Evolutionary conservation across 2,888 invertebrate species (phyloP).

Genomic region (Drosophila melanosoma): DNA sequence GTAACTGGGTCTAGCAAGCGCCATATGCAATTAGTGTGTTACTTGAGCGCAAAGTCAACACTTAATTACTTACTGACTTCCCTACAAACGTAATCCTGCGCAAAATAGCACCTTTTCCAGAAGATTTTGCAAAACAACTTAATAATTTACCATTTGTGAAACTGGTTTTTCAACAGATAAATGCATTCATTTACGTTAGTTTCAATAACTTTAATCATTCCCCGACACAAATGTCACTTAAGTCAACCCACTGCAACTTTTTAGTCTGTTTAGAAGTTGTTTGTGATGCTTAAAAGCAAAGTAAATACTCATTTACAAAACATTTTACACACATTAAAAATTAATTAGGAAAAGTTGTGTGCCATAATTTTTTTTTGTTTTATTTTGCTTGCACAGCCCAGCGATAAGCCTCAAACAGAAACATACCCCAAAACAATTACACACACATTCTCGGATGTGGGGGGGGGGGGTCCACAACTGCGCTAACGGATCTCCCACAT

Average conservation of each 20-base stretch:
- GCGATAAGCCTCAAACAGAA: constrained; percentile 60
- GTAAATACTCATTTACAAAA: constrained; percentile 63
- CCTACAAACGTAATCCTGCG: background rate
- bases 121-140: background rate
- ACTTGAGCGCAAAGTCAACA: constrained; percentile 60
- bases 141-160: background rate
- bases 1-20: constrained; percentile 50
- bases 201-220: background rate
- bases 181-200: background rate
- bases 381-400: constrained; percentile 67
- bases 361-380: constrained; percentile 74
- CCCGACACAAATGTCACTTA: background rate
- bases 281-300: constrained; percentile 23
- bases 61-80: constrained; percentile 2
- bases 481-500: constrained; percentile 39
- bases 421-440: constrained; percentile 19
- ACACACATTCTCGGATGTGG: background rate
- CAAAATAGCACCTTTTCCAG: too few relatives aligned
- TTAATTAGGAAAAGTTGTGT: constrained; percentile 72
- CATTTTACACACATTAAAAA: constrained; percentile 77
- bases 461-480: background rate
- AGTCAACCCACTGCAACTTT: background rate
- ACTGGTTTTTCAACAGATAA: too few relatives aligned
- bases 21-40: constrained; percentile 71
- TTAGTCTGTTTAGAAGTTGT: constrained; percentile 18